Base-by-base conservation (phyloP, 1,140 invertebrate species). In the Drosophila watanabei region DNA sequence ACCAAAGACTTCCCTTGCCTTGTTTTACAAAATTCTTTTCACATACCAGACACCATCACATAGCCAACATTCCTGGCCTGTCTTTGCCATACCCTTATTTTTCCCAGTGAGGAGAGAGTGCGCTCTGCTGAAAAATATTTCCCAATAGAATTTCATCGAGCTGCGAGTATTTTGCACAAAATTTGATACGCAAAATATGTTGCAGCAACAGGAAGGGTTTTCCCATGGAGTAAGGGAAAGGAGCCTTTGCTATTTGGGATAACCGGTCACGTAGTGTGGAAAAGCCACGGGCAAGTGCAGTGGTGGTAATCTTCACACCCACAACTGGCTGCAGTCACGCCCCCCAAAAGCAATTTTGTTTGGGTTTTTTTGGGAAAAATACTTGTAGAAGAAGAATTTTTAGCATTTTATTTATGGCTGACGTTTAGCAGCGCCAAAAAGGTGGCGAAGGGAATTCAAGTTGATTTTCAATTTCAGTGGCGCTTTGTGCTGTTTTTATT, bases 151-250 rank as follows among this genome's bases (percentile, higher is more conserved):
- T 88, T 89, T 84, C 80, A 83, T 84, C 69, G 80, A 70, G 84
- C 76, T 73, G 85, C 60, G 69, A 80, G 78, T 71, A 88, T 81
- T 88, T 84, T 85, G 73, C 85, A 89, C 81, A 88, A 79, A 88
- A 85, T 88, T 89, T 88, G 85, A 84, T 88, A 75, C 72, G 52
- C 62, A 80, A 88, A 88, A 89, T 88, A 85, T 88, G 85, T 89
- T 89, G 73, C 64, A 57, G 56, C 57, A 78, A 70, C 41, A 63
- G 60, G 32, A 73, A 51, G 35, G 37, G 30, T 33, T 73, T 30
- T 24, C 11, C 30, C 7, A 24, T 2, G 52, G 20, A 37, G 9
- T 1, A 10, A 13, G 11, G 32, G 8, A 0, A 28, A 1, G 49
- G 24, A 33, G 63, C 11, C 7, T 46, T n/a, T 39, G 33, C 66